Evolutionary conservation across 2,797 vertebrate species (phyloP).

Genomic region (Phoeniculus purpureus): DNA sequence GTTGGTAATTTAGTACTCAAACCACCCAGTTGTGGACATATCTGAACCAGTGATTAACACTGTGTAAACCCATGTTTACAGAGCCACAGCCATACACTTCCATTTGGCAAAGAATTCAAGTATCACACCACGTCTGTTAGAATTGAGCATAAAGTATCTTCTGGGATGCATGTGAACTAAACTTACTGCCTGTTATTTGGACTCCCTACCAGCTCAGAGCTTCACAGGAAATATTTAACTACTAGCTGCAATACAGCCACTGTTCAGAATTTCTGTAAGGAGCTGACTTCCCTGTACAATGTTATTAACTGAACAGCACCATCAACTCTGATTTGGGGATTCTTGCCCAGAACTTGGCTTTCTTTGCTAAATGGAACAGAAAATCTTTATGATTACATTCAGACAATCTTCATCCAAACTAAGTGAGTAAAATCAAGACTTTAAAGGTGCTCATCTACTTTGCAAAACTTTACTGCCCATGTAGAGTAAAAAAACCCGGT

Average conservation of each 20-base stretch:
- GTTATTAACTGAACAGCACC: not conserved
- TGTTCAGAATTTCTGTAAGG: not conserved
- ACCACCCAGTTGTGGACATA: not conserved
- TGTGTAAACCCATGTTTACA: not conserved
- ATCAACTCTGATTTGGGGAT: not conserved
- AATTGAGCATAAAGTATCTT: not conserved
- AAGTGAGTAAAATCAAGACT: not conserved
- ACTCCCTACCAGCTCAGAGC: not conserved
- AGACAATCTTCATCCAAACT: not conserved
- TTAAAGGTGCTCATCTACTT: not conserved
- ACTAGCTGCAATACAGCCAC: not conserved
- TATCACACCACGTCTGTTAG: not conserved
- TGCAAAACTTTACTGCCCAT: not conserved
- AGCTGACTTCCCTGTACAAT: not conserved
- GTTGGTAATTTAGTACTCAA: not conserved
- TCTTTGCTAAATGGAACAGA: not conserved
- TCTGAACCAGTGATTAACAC: too few relatives aligned
- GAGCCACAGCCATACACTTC: not conserved
- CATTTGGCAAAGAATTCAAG: not conserved
- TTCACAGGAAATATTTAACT: not conserved
- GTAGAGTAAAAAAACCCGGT: not conserved
- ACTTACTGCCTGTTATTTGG: not conserved
- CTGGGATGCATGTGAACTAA: not conserved
- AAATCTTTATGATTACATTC: not conserved
- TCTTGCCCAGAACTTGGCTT: not conserved